These are phyloP conservation scores for Platyrinchus mystaceus DNA, from an alignment of 2,797 vertebrate species.

Conservation along the genomic window DNA sequence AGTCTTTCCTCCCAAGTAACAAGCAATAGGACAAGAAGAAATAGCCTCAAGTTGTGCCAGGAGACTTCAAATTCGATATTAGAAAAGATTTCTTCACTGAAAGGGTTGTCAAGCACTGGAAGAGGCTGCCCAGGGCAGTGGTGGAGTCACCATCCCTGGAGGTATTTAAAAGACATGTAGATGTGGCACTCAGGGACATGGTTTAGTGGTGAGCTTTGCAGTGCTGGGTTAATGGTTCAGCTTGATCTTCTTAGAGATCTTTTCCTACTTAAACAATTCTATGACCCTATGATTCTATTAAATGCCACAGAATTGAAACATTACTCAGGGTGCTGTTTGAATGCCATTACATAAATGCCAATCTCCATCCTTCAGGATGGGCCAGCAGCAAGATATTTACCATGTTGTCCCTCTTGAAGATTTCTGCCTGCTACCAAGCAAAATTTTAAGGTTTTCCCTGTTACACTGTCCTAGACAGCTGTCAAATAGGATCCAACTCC, in stretches of 20 bases:
- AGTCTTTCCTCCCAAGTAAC: background rate
- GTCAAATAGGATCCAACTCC: background rate
- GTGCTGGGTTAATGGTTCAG: background rate
- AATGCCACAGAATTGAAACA: background rate
- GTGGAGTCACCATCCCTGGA: background rate
- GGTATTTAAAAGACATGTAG: background rate
- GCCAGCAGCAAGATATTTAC: background rate
- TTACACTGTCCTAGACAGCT: background rate
- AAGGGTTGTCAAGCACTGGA: background rate
- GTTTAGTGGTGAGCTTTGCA: background rate
- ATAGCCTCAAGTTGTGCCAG: background rate
- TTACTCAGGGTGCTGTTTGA: background rate
- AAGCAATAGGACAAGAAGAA: background rate
- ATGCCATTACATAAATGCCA: background rate
- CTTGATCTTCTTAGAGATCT: background rate
- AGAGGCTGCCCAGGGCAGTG: background rate
- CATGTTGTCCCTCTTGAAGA: background rate
- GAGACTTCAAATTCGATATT: background rate
- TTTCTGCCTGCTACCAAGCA: background rate
- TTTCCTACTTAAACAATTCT: background rate
- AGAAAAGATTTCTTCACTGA: background rate
- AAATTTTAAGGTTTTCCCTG: background rate
- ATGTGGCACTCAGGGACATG: background rate
- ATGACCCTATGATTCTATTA: background rate
- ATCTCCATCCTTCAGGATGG: background rate